Evolutionary conservation across 1,140 invertebrate species (phyloP), one percentile per base, ranked within the genome.

Genomic region (Fopius arisanus): DNA sequence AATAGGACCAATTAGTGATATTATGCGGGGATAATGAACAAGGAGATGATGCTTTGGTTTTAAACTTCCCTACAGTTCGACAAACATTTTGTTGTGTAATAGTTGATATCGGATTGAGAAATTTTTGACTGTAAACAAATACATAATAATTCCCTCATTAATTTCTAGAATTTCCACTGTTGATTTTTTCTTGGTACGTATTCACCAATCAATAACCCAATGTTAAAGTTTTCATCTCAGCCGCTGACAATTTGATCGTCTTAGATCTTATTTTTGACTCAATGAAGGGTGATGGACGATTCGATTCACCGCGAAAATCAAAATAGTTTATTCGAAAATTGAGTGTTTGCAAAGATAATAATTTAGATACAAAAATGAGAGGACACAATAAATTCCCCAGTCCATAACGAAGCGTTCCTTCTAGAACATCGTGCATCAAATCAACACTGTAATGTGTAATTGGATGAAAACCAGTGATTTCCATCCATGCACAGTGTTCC

Each of bases 361-460:
- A 67, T 29, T 72, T 37, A 21, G 28, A 6, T 14, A 33, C 48
- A n/a, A 23, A 37, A 43, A 73, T 75, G 12, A 66, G 74, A 43
- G 79, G 76, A 54, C 74, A 71, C 19, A 82, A 75, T 67, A 81
- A 59, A 37, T 74, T 28, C 7, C 31, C 31, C 51, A 82, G 67
- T 54, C 75, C 79, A 40, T 76, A 78, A 41, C 77, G 77, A 21
- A 63, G 70, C 0, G 77, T 75, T 9, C 78, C 79, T 48, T 80
- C 79, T 21, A 78, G 54, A 12, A 74, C 16, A 48, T 80, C 78
- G 62, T 82, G 80, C 78, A 82, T 78, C 1, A 82, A 73, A 70
- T 82, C 80, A 6, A 75, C 70, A 21, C 48, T 62, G 54, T 43
- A 70, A 75, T 80, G 81, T 28, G 77, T 74, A 0, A 41, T 62